Percentiles rank a stretch among this genome's conserved stretches.
These are phyloP conservation scores for Puntigrus tetrazona DNA, from an alignment of 2,113 vertebrate genomes.

Conservation along the genomic window DNA sequence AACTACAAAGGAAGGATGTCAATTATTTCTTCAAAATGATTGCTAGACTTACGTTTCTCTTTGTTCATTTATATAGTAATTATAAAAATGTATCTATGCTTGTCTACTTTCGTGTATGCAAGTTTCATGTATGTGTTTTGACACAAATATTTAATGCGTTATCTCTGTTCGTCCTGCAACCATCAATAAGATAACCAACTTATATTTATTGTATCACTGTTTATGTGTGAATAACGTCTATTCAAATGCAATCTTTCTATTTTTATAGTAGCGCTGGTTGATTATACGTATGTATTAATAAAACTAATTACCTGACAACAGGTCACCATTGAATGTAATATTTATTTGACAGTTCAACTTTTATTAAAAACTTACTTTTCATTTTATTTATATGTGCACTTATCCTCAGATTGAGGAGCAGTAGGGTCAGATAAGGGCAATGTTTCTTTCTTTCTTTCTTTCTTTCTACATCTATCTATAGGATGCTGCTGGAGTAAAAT, in stretches of 20 bases:
- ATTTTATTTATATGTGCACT: not conserved
- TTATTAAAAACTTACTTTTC: not conserved
- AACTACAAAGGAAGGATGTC: not conserved
- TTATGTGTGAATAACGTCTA: not conserved
- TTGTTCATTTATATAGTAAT: not conserved
- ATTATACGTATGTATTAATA: not conserved
- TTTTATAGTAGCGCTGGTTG: not conserved
- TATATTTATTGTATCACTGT: not conserved
- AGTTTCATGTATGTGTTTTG: not conserved
- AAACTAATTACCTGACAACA: constrained; percentile 18
- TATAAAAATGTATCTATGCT: not conserved
- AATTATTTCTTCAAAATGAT: not conserved
- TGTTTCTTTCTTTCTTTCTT: too few species aligned
- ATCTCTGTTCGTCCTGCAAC: not conserved
- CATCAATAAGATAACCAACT: not conserved
- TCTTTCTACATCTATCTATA: too few species aligned
- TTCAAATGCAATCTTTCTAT: not conserved
- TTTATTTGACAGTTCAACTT: not conserved
- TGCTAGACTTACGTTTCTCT: not conserved
- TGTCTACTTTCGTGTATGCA: not conserved
- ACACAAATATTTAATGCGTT: not conserved
- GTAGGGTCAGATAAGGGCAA: not conserved
- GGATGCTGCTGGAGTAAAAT: too few species aligned
- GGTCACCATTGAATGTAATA: not conserved
- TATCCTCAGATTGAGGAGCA: not conserved